phyloP scores from a whole-genome alignment of 2,888 invertebrate genomes.

The Escarpia spicata region DNA sequence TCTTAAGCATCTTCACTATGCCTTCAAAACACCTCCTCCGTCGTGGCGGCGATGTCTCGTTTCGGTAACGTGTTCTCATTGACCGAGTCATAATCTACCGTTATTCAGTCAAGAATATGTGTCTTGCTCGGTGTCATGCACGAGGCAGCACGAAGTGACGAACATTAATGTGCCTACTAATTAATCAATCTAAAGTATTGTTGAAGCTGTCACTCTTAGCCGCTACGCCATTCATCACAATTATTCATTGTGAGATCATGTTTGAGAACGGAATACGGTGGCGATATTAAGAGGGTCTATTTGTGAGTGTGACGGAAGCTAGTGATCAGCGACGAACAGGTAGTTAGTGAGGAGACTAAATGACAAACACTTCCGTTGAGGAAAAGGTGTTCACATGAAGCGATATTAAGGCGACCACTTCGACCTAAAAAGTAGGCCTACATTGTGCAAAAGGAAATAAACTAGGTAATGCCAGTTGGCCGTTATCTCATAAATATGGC shows the following conservation, averaged over 20 bases:
- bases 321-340: neutral
- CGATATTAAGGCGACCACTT: neutral
- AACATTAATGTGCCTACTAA: neutral
- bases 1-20: no score
- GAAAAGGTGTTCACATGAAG: neutral
- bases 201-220: neutral
- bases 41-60: neutral
- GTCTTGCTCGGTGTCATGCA: neutral
- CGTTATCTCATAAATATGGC: neutral
- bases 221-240: neutral
- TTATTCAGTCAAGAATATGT: neutral
- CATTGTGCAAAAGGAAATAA: neutral
- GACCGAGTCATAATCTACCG: no score
- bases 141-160: neutral
- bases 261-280: neutral
- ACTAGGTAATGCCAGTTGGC: neutral
- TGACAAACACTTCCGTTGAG: neutral
- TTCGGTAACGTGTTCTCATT: neutral
- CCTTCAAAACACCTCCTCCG: no score
- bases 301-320: neutral
- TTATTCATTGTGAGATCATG: neutral
- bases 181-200: neutral
- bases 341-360: neutral
- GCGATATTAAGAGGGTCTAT: neutral
- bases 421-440: neutral